phyloP scores from a whole-genome alignment of 2,113 vertebrate species.

The Vombatus ursinus region DNA sequence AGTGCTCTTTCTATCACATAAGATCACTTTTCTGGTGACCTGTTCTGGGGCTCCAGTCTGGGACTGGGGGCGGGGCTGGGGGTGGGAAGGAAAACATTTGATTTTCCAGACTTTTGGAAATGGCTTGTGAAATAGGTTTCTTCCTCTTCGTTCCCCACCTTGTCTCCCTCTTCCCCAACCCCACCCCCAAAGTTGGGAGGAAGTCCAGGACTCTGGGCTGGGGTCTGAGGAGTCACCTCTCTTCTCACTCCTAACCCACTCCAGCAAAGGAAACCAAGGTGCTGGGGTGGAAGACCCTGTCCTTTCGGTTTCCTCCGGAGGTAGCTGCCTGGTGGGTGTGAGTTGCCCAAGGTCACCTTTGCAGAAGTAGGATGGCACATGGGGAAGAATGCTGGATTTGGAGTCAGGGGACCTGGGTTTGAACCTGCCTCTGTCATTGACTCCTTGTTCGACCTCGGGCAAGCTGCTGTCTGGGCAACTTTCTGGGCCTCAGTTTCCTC shows the following conservation, averaged over 20 bases:
- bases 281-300: neutral
- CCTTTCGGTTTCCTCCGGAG: neutral
- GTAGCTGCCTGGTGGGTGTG: neutral
- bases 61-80: neutral
- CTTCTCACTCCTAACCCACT: neutral
- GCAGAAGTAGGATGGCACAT: neutral
- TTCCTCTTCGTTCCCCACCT: neutral
- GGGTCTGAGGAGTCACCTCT: neutral
- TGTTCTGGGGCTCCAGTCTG: neutral
- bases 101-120: neutral
- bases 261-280: neutral
- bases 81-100: neutral
- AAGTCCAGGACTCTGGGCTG: neutral
- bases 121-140: neutral
- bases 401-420: neutral
- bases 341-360: neutral
- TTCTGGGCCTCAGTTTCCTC: neutral
- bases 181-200: neutral
- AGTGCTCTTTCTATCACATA: neutral
- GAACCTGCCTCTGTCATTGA: neutral
- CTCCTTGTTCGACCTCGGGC: neutral
- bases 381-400: neutral
- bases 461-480: neutral
- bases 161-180: neutral
- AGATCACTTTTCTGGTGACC: neutral